A percentile compares a stretch with the other conserved stretches of the same genome.
Conservation (phyloP, 2,113 vertebrate species). For the Nothoprocta perdicaria region DNA sequence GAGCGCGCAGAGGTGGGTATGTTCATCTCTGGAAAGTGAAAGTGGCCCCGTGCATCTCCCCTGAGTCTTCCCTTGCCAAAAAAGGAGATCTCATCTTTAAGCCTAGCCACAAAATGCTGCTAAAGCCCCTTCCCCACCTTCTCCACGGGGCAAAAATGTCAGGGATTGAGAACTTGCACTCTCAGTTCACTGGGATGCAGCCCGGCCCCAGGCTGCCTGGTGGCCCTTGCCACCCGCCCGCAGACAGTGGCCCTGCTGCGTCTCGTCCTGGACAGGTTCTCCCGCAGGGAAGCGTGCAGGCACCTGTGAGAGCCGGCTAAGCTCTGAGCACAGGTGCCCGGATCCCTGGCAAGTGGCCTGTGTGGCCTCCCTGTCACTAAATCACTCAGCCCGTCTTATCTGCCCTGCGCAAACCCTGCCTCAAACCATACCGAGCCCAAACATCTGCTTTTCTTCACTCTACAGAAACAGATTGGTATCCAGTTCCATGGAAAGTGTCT, state of each 20-base stretch:
- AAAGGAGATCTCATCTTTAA: neutral
- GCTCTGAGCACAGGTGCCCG: neutral
- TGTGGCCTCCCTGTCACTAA: neutral
- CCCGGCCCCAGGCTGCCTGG: neutral
- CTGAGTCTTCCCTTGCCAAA: neutral
- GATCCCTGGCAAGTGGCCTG: neutral
- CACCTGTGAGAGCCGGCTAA: neutral
- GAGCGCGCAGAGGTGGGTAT: neutral
- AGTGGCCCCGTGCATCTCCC: neutral
- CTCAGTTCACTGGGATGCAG: neutral
- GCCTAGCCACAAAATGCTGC: neutral
- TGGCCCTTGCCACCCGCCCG: neutral
- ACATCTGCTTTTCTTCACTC: neutral
- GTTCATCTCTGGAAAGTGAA: neutral
- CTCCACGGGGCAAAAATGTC: neutral
- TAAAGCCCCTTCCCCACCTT: neutral
- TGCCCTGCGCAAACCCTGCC: neutral
- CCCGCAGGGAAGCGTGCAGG: neutral
- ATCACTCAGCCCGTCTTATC: neutral
- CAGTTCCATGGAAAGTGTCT: neutral
- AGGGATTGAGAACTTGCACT: neutral
- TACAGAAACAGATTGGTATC: neutral
- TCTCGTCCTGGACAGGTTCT: neutral
- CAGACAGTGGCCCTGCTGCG: too few species aligned
- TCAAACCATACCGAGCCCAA: neutral